A percentile compares a stretch with the other conserved stretches of the same genome.
phyloP scores from a whole-genome alignment of 92 coral and sea anemone species.

The Porites evermanni region DNA sequence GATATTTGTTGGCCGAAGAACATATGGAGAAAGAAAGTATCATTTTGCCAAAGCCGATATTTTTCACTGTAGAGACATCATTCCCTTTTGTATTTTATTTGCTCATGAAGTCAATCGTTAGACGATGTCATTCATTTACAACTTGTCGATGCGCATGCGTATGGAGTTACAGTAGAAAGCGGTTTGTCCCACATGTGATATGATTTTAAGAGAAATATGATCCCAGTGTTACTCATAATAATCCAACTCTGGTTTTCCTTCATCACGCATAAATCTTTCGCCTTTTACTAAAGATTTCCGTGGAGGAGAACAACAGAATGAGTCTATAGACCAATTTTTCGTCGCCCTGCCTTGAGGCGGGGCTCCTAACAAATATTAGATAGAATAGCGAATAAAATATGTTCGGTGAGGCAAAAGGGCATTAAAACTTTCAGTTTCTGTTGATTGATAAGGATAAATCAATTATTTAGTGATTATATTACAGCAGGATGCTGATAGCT shows the following conservation, averaged over 20 bases:
- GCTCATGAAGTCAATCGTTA: too few species aligned
- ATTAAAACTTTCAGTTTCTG: background rate
- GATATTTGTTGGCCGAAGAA: too few species aligned
- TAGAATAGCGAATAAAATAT: too few species aligned
- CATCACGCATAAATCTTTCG: conserved; percentile 75
- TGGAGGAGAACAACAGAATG: conserved; percentile 90
- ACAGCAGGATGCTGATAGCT: background rate
- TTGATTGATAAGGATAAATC: background rate
- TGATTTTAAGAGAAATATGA: background rate
- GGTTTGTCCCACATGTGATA: background rate
- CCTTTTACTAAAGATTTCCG: conserved; percentile 92
- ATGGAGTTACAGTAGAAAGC: background rate
- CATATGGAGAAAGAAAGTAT: too few species aligned
- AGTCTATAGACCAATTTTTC: conserved; percentile 96
- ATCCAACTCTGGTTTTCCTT: conserved; percentile 54
- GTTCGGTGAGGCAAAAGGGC: too few species aligned
- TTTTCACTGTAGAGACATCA: too few species aligned
- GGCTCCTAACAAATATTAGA: conserved; percentile 32
- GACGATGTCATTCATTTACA: background rate
- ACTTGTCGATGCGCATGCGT: background rate
- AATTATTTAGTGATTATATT: too few species aligned
- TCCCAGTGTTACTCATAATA: too few species aligned
- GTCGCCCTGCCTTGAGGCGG: conserved; percentile 92
- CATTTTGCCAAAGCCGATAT: too few species aligned
- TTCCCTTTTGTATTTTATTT: too few species aligned